A percentile compares a stretch with the other conserved stretches of the same genome.
These are phyloP conservation scores for Percopsis omiscomaycus DNA, from an alignment of 2,797 vertebrate genomes.

Conservation along the genomic window DNA sequence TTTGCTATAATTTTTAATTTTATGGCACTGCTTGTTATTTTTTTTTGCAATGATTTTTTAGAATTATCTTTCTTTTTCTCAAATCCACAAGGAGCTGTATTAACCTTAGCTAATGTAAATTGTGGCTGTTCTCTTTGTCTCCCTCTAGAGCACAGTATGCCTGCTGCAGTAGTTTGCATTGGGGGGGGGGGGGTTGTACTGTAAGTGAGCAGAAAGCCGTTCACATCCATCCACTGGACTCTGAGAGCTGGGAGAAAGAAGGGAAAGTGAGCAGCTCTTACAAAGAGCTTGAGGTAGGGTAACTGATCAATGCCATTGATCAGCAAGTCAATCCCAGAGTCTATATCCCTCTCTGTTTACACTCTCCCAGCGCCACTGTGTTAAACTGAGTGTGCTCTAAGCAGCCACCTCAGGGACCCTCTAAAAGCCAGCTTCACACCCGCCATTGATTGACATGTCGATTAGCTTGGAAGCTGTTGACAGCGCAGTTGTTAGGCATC, in stretches of 20 bases:
- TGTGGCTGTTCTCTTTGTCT: constrained; percentile 66
- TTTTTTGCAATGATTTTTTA: background rate
- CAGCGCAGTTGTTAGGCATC: constrained; percentile 70
- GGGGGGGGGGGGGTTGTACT: constrained; percentile 2
- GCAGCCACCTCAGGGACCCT: constrained; percentile 73
- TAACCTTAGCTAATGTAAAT: constrained; percentile 21
- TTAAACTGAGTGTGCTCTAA: constrained; percentile 79
- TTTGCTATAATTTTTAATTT: background rate
- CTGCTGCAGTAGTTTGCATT: constrained; percentile 48
- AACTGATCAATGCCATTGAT: constrained; percentile 82
- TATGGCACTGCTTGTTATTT: background rate
- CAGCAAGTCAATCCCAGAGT: constrained; percentile 73
- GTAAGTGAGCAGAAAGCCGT: constrained; percentile 49
- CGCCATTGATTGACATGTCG: constrained; percentile 79
- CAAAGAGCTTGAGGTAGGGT: constrained; percentile 63
- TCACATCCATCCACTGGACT: constrained; percentile 41
- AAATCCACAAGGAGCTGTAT: constrained; percentile 1
- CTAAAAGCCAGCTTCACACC: constrained; percentile 72
- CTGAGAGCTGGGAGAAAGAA: constrained; percentile 25
- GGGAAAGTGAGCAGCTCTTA: constrained; percentile 70
- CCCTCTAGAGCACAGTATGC: constrained; percentile 70
- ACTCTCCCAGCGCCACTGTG: constrained; percentile 68
- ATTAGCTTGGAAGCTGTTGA: constrained; percentile 77
- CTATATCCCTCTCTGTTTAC: constrained; percentile 79
- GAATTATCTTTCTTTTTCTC: background rate